phyloP scores from a whole-genome alignment of 2,797 vertebrate species.

The Arctocebus calabarensis region DNA sequence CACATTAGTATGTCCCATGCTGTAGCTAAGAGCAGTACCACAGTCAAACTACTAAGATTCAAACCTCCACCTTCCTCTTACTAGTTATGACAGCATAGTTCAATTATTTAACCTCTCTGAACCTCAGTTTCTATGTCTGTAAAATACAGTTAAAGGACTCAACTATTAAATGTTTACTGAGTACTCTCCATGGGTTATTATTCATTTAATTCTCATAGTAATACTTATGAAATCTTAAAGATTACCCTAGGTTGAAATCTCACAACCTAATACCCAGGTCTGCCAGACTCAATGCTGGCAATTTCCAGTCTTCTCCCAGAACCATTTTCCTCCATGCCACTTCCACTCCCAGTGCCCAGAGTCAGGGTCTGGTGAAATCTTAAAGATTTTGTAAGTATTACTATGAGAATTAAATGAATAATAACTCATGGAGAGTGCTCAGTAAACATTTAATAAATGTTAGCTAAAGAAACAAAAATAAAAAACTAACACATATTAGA shows the following conservation, averaged over 20 bases:
- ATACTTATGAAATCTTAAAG: no score
- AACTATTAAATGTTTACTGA: no score
- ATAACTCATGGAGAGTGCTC: neutral
- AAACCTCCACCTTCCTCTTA: neutral
- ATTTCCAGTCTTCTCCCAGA: neutral
- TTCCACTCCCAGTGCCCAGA: neutral
- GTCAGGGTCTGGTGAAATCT: neutral
- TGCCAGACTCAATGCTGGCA: neutral
- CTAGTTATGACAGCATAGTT: neutral
- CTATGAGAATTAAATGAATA: constrained; percentile 33
- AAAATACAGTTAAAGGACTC: constrained; percentile 7
- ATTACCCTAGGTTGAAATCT: no score
- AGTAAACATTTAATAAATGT: neutral
- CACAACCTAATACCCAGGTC: neutral
- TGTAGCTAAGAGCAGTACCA: neutral
- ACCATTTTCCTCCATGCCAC: neutral
- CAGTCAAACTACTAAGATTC: neutral
- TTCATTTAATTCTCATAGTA: no score
- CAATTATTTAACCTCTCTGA: neutral
- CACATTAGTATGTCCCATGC: neutral
- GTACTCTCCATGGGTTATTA: no score
- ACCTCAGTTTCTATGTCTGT: neutral
- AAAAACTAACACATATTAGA: neutral
- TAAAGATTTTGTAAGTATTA: no score
- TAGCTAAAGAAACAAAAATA: constrained; percentile 5